These are phyloP conservation scores for Limonius californicus DNA, from an alignment of 1,140 invertebrate species.

Conservation along the genomic window DNA sequence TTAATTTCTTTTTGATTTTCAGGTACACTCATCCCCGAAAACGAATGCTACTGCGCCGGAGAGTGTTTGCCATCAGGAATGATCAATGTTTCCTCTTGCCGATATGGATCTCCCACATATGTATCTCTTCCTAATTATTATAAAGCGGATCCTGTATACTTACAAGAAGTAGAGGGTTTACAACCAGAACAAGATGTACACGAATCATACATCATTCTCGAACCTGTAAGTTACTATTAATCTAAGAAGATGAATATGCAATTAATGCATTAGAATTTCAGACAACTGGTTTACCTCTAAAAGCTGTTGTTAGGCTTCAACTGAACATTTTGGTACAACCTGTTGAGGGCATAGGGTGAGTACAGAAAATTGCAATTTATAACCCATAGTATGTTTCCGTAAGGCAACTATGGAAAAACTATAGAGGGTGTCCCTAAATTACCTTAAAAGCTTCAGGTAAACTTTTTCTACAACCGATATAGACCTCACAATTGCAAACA, in stretches of 20 bases:
- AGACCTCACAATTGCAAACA: too few species aligned
- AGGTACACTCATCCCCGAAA: slow-evolving; percentile 38
- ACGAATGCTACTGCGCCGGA: slow-evolving; percentile 69
- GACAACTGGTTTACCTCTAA: neutral
- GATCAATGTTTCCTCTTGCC: slow-evolving; percentile 57
- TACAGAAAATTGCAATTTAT: too few species aligned
- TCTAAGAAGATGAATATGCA: neutral
- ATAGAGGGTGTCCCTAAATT: too few species aligned
- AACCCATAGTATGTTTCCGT: too few species aligned
- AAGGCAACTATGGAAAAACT: too few species aligned
- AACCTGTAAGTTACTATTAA: slow-evolving; percentile 54
- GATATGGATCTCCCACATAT: slow-evolving; percentile 67
- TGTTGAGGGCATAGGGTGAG: neutral
- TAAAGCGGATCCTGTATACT: slow-evolving; percentile 59
- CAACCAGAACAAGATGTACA: slow-evolving; percentile 52
- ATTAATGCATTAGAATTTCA: neutral
- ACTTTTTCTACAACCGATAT: too few species aligned
- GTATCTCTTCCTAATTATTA: slow-evolving; percentile 78
- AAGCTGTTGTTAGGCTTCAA: neutral
- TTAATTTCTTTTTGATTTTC: too few species aligned
- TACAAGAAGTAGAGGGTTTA: slow-evolving; percentile 52
- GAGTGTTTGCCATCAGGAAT: slow-evolving; percentile 65
- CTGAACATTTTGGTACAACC: neutral
- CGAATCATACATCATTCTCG: slow-evolving; percentile 65
- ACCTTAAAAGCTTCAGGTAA: too few species aligned